Base-by-base conservation (phyloP, 2,888 invertebrate species). In the Cepaea hortensis region DNA sequence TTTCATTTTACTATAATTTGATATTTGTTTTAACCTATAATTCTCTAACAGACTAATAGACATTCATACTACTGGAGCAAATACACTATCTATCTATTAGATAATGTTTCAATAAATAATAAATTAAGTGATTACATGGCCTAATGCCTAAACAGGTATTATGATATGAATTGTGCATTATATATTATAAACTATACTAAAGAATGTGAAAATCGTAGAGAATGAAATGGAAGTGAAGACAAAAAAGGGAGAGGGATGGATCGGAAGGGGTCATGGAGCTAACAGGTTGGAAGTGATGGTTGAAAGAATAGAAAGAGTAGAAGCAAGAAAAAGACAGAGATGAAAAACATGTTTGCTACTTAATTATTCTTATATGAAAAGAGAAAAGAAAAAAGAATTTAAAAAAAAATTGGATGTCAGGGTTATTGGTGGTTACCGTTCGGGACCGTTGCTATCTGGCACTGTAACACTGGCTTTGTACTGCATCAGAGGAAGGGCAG, bases 361-460 rank as follows among this genome's bases (percentile, higher is more conserved):
- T 46, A 81, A 68, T 23, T 50, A 82, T 82, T 82, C 48, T 68
- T 55, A 73, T 70, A 23, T 83, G 61, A 79, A 70, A 81, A 50
- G 81, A 77, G 77, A 77, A 77, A 15, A 62, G 70, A 46, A 23
- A 7, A 35, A 68, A 48, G 55, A 79, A 75, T 35, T 35, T 13
- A n/a, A 23, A 77, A 80, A 84, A 84, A 84, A 73, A 77, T 20
- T 68, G 87, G 81, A 81, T 83, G 62, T 83, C 79, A 72, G 84
- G 81, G 82, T 85, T 61, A 50, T 23, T 87, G 88, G 90, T 90
- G 86, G 91, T 92, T 98, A 99, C 99, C 99, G 98, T 98, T 99
- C 99, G 96, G 99, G 99, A 97, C 99, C 98, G 96, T 98, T 98
- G 97, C 98, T 98, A 97, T 99, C 99, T 96, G 99, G 99, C 97